A percentile compares a stretch with the other conserved stretches of the same genome.
These are phyloP conservation scores for Novumbra hubbsi DNA, from an alignment of 2,797 vertebrate genomes.

Conservation along the genomic window DNA sequence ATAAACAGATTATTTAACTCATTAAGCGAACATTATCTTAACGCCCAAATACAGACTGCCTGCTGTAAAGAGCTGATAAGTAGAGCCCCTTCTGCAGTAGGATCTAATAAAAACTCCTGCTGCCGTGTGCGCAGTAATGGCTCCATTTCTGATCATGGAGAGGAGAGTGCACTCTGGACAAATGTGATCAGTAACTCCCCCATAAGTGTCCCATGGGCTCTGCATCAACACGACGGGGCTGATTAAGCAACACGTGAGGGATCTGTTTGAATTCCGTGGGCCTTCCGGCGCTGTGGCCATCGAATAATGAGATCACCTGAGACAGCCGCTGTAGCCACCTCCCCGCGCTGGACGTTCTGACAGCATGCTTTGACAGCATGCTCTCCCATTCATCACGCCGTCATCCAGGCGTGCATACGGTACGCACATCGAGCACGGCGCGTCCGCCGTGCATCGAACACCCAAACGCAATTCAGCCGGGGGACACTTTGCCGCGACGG, in stretches of 20 bases:
- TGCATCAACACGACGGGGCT: slow-evolving; percentile 61
- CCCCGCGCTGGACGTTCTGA: slow-evolving; percentile 61
- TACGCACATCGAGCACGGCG: background rate
- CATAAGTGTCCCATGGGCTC: slow-evolving; percentile 57
- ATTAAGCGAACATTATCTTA: slow-evolving; percentile 69
- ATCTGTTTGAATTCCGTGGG: slow-evolving; percentile 38
- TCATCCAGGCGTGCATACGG: slow-evolving; percentile 43
- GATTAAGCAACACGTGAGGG: slow-evolving; percentile 56
- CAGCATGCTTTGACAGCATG: slow-evolving; percentile 67
- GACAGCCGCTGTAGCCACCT: slow-evolving; percentile 50
- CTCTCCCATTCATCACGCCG: slow-evolving; percentile 65
- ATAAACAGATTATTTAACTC: slow-evolving; percentile 75
- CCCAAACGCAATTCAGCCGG: slow-evolving; percentile 6
- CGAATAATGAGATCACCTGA: slow-evolving; percentile 73
- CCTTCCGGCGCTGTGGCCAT: slow-evolving; percentile 62
- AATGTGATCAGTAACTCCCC: slow-evolving; percentile 71
- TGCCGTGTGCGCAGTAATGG: slow-evolving; percentile 31
- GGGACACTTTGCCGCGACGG: background rate
- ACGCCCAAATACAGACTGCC: slow-evolving; percentile 55
- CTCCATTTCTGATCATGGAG: slow-evolving; percentile 58
- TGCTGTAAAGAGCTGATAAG: slow-evolving; percentile 66
- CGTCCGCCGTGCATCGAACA: background rate
- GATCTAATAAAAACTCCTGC: slow-evolving; percentile 42
- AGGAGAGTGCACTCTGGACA: slow-evolving; percentile 68
- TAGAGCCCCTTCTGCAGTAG: slow-evolving; percentile 36